Conservation (phyloP, 2,888 invertebrate genomes). For the Sinelater perroti region DNA sequence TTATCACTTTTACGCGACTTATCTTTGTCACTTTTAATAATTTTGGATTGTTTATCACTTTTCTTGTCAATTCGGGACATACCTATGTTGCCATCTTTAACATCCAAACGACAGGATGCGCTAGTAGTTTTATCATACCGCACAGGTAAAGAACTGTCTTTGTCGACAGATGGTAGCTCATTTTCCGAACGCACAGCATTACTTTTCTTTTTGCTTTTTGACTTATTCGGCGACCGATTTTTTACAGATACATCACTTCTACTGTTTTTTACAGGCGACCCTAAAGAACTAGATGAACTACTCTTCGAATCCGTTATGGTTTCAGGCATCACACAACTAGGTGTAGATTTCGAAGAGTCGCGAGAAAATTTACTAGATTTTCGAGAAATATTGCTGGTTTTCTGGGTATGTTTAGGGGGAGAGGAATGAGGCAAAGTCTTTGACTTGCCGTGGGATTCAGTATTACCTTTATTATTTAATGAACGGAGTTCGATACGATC, state of each 20-base stretch:
- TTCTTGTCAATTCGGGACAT: slow-evolving; percentile 44
- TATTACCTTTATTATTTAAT: slow-evolving; percentile 56
- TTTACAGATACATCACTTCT: slow-evolving; percentile 43
- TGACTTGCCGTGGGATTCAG: slow-evolving; percentile 41
- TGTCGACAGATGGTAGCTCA: slow-evolving; percentile 6
- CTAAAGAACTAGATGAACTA: slow-evolving; percentile 47
- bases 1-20: slow-evolving; percentile 38
- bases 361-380: slow-evolving; percentile 49
- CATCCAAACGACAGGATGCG: slow-evolving; percentile 38
- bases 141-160: slow-evolving; percentile 9
- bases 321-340: neutral
- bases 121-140: slow-evolving; percentile 26
- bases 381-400: slow-evolving; percentile 43
- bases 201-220: slow-evolving; percentile 47
- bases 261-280: slow-evolving; percentile 57
- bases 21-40: slow-evolving; percentile 41
- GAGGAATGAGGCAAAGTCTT: slow-evolving; percentile 47
- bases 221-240: slow-evolving; percentile 43
- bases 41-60: slow-evolving; percentile 44
- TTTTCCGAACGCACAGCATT: slow-evolving; percentile 15
- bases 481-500: slow-evolving; percentile 59
- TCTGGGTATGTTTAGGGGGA: slow-evolving; percentile 46
- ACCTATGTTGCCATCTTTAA: slow-evolving; percentile 44
- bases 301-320: slow-evolving; percentile 41
- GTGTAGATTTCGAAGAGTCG: slow-evolving; percentile 37